Evolutionary conservation across 2,797 vertebrate genomes (phyloP), one percentile per base, ranked within the genome.

Genomic region (Esox masquinongy): DNA sequence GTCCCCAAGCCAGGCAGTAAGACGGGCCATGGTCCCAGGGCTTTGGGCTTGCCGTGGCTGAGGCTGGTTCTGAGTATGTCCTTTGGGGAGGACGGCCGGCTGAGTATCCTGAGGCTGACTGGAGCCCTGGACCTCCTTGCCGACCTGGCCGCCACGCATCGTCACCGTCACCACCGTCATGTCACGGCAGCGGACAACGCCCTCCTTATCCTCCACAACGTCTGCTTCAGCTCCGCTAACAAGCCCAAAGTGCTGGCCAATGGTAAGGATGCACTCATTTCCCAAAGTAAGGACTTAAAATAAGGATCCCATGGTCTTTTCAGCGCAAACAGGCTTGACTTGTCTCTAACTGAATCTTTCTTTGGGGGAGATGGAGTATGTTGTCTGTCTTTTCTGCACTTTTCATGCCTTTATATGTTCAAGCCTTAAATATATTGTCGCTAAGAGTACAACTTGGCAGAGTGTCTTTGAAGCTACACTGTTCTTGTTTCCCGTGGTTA

Each of bases 201-300:
- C 0, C 92, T 99, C 76, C 95, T 97, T 75, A 91, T 96, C 88
- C 91, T 99, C 19, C 97, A 98, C 88, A 99, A 99, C 73, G 83
- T 97, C 61, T 99, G 98, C 92, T 99, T 98, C 91, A 95, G 92
- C 83, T 85, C 96, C 29, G 79, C 94, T 78, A 96, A 94, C 87
- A 99, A 97, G 88, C 92, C 97, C 19, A 96, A 94, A 76, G 82
- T 99, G 84, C 77, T 99, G 64, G 91, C 95, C 80, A 96, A 94
- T 5, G 96, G 98, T 99, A 92, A 70, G 93, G 39, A 73, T 5
- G 4, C n/a, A 59, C 6, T 1, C 43, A 5, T 14, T 47, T 47
- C 9, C 43, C 43, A 2, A 14, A 47, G 43, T 14, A 47, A 47
- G 43, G 43, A 47, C 9, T 47, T 47, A 14, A 1, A 47, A 47